Evolutionary conservation across 1,140 invertebrate genomes (phyloP), one percentile per base, ranked within the genome.

Genomic region (Drosophila erecta): DNA sequence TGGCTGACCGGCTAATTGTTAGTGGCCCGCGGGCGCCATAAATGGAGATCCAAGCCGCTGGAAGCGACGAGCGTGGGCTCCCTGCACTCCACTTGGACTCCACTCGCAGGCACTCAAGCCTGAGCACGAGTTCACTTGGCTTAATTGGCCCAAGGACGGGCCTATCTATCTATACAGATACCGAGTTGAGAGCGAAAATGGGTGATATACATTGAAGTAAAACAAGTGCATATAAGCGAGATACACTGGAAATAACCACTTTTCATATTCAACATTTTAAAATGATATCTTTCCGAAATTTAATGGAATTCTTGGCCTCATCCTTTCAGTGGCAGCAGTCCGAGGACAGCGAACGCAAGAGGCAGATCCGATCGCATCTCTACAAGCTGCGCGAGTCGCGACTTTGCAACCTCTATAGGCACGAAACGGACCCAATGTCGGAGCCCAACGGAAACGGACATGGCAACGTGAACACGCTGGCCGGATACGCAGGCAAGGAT

Each of bases 341-440:
- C 14, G 96, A 97, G 81, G 96, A 97, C 92, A 97, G 96, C 92
- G 95, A 96, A 33, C 94, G 95, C 53, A 96, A 97, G 91, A 96
- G 96, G 91, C 96, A 97, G 92, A 98, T 98, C 79, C 94, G 97
- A 44, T 94, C 95, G 17, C 95, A 97, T 90, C 96, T 97, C 94
- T 97, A 96, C 87, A 95, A 95, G 73, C 93, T 98, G 76, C 94
- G 96, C 37, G 96, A 97, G 92, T 94, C 95, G 80, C 93, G 96
- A 35, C 93, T 97, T 57, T 94, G 95, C 76, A 94, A 95, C 90
- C 94, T 96, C 51, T 96, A 96, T 92, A 93, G 93, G 46, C 93
- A 90, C 60, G 90, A 79, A 66, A 40, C 79, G 50, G 74, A 86
- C 20, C 55, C 51, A 40, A 86, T 78, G 71, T 67, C 70, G 46